phyloP scores from a whole-genome alignment of 2,888 invertebrate species.

The Sesia bembeciformis region DNA sequence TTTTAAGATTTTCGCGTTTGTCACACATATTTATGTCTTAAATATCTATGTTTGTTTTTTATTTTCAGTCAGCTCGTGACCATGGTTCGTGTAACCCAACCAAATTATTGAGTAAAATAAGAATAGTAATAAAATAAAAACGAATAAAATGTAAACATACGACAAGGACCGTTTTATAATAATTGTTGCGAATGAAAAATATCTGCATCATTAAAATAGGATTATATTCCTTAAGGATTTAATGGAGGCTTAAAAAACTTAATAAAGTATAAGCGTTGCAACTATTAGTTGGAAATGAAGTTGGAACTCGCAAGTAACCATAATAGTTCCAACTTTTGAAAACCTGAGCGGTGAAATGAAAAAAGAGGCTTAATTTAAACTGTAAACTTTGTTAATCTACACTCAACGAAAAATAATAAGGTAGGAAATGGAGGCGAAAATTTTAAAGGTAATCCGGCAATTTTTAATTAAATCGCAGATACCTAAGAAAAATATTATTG shows the following conservation, averaged over 20 bases:
- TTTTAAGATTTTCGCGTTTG: no score
- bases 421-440: background rate
- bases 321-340: slow-evolving; percentile 16
- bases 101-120: no score
- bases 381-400: slow-evolving; percentile 17
- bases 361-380: slow-evolving; percentile 28
- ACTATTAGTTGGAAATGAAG: slow-evolving; percentile 33
- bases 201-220: slow-evolving; percentile 16
- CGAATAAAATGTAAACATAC: no score
- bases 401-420: background rate
- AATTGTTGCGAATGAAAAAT: no score
- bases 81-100: no score
- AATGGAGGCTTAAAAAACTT: slow-evolving; percentile 36
- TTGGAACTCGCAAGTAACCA: slow-evolving; percentile 25
- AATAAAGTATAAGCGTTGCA: slow-evolving; percentile 31
- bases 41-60: no score
- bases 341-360: slow-evolving; percentile 16
- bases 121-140: no score
- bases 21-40: no score
- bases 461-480: background rate
- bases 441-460: background rate
- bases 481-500: background rate
- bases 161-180: no score
- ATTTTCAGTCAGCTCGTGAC: no score
- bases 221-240: slow-evolving; percentile 27